Percentiles rank a stretch among this genome's conserved stretches.
Conservation (phyloP, 1,140 invertebrate species). For the Adoxophyes honmai region DNA sequence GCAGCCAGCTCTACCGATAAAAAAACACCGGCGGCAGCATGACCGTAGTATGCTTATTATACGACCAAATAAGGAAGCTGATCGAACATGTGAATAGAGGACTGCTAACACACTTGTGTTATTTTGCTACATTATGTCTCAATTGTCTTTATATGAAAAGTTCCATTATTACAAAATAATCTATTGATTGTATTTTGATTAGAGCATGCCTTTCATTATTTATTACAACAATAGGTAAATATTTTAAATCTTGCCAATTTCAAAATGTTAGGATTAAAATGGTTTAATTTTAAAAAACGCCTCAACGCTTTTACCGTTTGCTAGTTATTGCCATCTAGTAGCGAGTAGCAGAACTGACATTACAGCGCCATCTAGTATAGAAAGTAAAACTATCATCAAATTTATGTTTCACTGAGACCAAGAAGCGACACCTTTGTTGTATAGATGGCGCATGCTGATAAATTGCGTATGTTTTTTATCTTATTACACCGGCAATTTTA, state of each 20-base stretch:
- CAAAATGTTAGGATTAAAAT: too few species aligned
- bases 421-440: too few species aligned
- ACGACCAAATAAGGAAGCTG: neutral
- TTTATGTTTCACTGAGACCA: too few species aligned
- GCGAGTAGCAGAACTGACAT: neutral
- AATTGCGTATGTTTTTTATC: too few species aligned
- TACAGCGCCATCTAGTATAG: neutral
- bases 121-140: neutral
- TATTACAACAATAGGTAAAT: too few species aligned
- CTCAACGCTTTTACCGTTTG: neutral
- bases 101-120: neutral
- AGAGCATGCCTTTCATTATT: too few species aligned
- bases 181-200: too few species aligned
- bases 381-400: too few species aligned
- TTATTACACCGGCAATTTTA: too few species aligned
- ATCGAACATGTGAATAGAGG: neutral
- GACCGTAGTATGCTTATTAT: neutral
- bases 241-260: too few species aligned
- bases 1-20: constrained; percentile 1
- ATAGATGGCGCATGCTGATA: too few species aligned
- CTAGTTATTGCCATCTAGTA: constrained; percentile 8
- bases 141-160: neutral
- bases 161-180: too few species aligned
- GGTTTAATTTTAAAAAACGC: constrained; percentile 2
- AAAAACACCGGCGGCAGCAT: neutral